Base-by-base conservation (phyloP, 2,888 invertebrate species). In the Loripinus fragilis region DNA sequence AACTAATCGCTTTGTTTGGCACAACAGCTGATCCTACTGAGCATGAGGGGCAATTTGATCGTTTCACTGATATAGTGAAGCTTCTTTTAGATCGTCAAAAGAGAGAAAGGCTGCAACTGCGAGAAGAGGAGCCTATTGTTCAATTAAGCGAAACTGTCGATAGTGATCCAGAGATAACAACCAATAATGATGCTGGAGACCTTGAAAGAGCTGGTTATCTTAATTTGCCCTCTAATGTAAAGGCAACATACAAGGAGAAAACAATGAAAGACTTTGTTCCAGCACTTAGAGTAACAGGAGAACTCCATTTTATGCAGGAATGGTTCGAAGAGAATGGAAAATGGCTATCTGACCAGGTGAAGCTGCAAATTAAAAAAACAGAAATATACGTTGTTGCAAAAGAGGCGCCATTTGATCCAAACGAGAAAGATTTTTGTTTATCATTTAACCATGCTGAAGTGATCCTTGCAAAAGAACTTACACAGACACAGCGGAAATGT, bases 231-330 rank as follows among this genome's bases (percentile, higher is more conserved):
- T 25, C 35, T 60, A 45, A n/a, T 35, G 42, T 45, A 20, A 38
- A 10, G 15, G 55, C 41, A 2, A 50, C 65, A 20, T 86, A 79
- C 50, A 30, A 52, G 17, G 74, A 76, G 1, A 85, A 76, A 66
- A 71, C 80, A 15, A 80, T 73, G 15, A 85, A 80, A 68, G 87
- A 87, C 76, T 87, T 83, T 48, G 83, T 87, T 66, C 81, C 85
- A 7, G 81, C 83, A 0, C 55, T 85, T 10, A 71, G 68, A 65
- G 48, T 87, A 15, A 55, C n/a, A 35, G 83, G 82, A 10, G 77
- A 68, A 30, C 76, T 83, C 28, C 33, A 48, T 45, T 81, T 71
- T 15, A 73, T 85, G 67, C 45, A 68, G 5, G 70, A 64, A 10
- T 87, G 85, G 83, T 74, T 60, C 12, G 41, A 72, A 1, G 42